Conservation (phyloP, 37 sponge, comb jelly and placozoan genomes). For the Diacarnus erythraeanus region DNA sequence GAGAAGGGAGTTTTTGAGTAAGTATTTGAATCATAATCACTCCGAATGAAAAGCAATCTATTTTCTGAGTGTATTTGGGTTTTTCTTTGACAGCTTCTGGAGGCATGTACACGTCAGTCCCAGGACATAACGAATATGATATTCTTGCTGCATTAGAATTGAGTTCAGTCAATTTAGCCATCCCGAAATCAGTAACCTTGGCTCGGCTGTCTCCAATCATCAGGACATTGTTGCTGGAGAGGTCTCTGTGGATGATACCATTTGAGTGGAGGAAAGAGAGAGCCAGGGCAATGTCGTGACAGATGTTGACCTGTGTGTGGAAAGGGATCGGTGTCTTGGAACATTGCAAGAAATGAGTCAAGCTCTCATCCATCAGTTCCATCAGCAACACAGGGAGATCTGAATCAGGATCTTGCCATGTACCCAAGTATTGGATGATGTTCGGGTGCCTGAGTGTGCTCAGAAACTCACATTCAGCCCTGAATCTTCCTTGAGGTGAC, state of each 20-base stretch:
- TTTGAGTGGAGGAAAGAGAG: constrained; percentile 29
- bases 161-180: constrained; percentile 10
- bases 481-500: background rate
- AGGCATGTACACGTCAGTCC: constrained; percentile 24
- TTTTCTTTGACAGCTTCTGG: constrained; percentile 12
- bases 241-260: constrained; percentile 18
- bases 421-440: constrained; percentile 10
- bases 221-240: constrained; percentile 32
- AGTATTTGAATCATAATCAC: constrained; percentile 34
- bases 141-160: background rate
- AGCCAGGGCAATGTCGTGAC: constrained; percentile 25
- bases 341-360: constrained; percentile 16
- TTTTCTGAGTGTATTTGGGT: background rate
- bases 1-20: constrained; percentile 21
- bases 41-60: constrained; percentile 44
- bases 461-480: constrained; percentile 3
- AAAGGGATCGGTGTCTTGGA: background rate
- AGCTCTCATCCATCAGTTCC: constrained; percentile 22
- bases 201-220: constrained; percentile 3
- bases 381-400: constrained; percentile 15
- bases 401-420: background rate
- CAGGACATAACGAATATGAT: constrained; percentile 13
- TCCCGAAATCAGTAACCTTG: constrained; percentile 21
- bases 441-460: constrained; percentile 10
- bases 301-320: constrained; percentile 17